Base-by-base conservation (phyloP, 1,140 invertebrate genomes). In the Plectrocnemia conspersa region DNA sequence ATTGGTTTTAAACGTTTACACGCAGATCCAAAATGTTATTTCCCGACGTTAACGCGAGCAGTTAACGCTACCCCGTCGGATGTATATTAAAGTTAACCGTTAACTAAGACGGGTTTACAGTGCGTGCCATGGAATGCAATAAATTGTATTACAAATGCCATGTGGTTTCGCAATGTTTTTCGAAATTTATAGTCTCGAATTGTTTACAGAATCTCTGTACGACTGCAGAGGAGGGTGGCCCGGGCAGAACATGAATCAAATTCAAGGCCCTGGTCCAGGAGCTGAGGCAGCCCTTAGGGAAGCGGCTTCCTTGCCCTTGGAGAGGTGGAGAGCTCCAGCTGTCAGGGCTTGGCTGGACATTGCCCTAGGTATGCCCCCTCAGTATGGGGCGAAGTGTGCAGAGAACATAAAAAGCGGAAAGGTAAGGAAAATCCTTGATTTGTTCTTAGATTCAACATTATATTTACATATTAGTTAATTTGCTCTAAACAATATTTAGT, bases 321-420 rank as follows among this genome's bases (percentile, higher is more conserved):
- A 91, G 58, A 77, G 88, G 64, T 97, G 93, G 93, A 81, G 91
- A 57, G 91, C 92, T 15, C 86, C 88, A 0, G 93, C 92, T 35
- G 92, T 97, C 29, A 79, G 94, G 10, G 91, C 93, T 1, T 97
- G 93, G 93, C 73, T 96, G 27, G 92, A 95, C 73, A 83, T 95
- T 15, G 89, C 89, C 0, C 79, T 97, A 2, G 91, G 90, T 15
- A 94, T 97, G 92, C 89, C 91, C 0, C 89, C 91, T 0, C 90
- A 93, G 63, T 95, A 95, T 64, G 90, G 90, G 1, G 82, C 85
- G 9, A 78, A 85, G 48, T 93, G 92, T 68, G 87, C 89, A 15
- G 89, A 93, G 66, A 95, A 96, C 70, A 84, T 97, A 38, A 94
- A 95, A 68, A 94, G 91, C 69, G 93, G 93, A 62, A 95, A 93